Conservation (phyloP, 2,888 invertebrate species). For the Chloroclystis v-ata region DNA sequence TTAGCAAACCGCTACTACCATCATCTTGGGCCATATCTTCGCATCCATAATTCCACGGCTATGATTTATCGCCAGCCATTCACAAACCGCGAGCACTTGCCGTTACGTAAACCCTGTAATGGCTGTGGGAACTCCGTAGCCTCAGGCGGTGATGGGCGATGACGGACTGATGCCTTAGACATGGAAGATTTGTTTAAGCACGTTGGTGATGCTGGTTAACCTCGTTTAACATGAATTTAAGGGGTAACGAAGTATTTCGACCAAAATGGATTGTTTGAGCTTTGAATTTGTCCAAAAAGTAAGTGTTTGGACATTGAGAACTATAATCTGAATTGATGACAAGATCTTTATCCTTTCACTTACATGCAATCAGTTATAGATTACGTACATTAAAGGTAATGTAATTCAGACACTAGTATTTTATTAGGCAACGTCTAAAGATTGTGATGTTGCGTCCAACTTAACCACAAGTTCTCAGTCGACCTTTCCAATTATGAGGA, state of each 20-base stretch:
- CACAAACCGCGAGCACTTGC: conserved; percentile 5
- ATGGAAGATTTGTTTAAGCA: neutral
- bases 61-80: conserved; percentile 17
- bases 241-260: too few species aligned
- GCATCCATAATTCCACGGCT: conserved; percentile 15
- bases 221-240: too few species aligned
- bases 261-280: too few species aligned
- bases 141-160: neutral
- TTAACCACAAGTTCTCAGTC: conserved; percentile 6
- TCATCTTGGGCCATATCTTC: neutral
- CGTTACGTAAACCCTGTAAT: conserved; percentile 22
- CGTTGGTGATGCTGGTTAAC: neutral
- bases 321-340: too few species aligned
- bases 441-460: conserved; percentile 8
- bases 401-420: too few species aligned
- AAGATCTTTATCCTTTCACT: too few species aligned
- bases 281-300: too few species aligned
- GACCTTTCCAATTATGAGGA: conserved; percentile 9
- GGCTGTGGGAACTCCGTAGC: conserved; percentile 13
- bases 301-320: too few species aligned
- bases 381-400: too few species aligned
- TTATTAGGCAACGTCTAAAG: neutral
- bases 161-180: neutral
- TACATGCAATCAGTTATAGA: too few species aligned
- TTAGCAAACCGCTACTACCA: neutral